These are phyloP conservation scores for Orientallactaga sibirica DNA, from an alignment of 2,797 vertebrate species.

Conservation along the genomic window DNA sequence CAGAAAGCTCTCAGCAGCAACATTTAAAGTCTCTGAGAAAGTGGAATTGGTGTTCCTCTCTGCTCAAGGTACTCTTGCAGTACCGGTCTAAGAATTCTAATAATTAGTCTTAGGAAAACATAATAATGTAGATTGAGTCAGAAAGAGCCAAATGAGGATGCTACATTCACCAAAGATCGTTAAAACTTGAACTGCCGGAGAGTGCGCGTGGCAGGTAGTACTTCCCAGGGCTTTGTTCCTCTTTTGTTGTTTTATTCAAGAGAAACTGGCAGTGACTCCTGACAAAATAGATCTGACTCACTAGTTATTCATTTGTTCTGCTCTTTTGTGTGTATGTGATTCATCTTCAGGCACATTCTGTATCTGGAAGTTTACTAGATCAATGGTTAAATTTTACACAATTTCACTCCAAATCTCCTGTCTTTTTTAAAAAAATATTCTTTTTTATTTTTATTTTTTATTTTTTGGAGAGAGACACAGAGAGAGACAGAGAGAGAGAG, in stretches of 20 bases:
- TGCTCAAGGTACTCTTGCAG: background rate
- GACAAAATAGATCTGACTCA: constrained; percentile 69
- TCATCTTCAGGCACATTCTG: constrained; percentile 54
- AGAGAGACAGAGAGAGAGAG: too few relatives aligned
- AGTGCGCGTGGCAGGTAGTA: background rate
- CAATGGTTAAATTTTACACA: background rate
- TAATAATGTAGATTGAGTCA: background rate
- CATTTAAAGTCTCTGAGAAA: constrained; percentile 16
- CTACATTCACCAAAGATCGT: background rate
- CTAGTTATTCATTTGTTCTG: constrained; percentile 37
- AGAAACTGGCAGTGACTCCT: constrained; percentile 36
- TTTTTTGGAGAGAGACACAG: too few relatives aligned
- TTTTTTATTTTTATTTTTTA: too few relatives aligned
- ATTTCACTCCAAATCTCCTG: constrained; percentile 17
- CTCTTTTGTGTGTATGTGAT: constrained; percentile 16
- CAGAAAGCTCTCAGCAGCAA: background rate
- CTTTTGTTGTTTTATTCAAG: constrained; percentile 32
- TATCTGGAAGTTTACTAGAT: constrained; percentile 19
- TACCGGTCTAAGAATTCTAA: background rate
- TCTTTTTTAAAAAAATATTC: too few relatives aligned
- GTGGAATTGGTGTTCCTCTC: background rate
- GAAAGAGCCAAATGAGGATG: constrained; percentile 18
- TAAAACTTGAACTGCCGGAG: background rate
- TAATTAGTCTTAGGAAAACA: background rate
- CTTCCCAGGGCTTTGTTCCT: constrained; percentile 15